Base-by-base conservation (phyloP, 2,113 vertebrate genomes). In the Equus przewalskii region DNA sequence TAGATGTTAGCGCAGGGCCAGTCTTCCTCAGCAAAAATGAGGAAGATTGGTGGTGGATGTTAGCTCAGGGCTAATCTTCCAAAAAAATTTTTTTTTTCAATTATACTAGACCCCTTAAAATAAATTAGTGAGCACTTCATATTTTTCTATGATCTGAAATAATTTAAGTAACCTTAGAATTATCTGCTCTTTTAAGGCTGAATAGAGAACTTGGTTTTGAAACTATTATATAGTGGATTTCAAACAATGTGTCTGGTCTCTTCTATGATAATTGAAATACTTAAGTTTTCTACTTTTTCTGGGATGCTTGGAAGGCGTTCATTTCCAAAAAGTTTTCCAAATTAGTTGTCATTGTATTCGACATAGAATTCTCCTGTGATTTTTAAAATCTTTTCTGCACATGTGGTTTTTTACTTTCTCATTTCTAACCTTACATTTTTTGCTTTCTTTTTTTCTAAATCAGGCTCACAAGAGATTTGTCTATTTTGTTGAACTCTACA, bases 71-170 rank as follows among this genome's bases (percentile, higher is more conserved):
- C 36, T 41, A 41, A 41, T 41, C 36, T 41, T 41, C 36, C 36
- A 41, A 41, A 41, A 41, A 41, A 41, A 41, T 3, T 41, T 41
- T 41, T 41, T 41, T 41, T 41, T 41, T 41, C 36, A 41, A 41
- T 41, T 75, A 64, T 62, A 56, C 15, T 69, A 64, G 82, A 76
- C 82, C 7, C 58, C 60, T 95, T 65, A 93, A 70, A 86, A 70
- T 76, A 91, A 65, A 33, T 79, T 44, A 89, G 30, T 30, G 46
- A 79, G 4, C 60, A 87, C 88, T 70, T 88, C 5, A 30, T 60
- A 65, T 86, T 60, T 78, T 67, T 62, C 18, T 91, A 24, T 69
- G 30, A 24, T 82, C n/a, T 87, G 54, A 87, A 97, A 78, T 82
- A 81, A 90, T 73, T 64, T 54, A 75, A 58, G 28, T 64, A 41